Evolutionary conservation across 2,888 invertebrate genomes (phyloP).

Genomic region (Parthenolecanium corni): DNA sequence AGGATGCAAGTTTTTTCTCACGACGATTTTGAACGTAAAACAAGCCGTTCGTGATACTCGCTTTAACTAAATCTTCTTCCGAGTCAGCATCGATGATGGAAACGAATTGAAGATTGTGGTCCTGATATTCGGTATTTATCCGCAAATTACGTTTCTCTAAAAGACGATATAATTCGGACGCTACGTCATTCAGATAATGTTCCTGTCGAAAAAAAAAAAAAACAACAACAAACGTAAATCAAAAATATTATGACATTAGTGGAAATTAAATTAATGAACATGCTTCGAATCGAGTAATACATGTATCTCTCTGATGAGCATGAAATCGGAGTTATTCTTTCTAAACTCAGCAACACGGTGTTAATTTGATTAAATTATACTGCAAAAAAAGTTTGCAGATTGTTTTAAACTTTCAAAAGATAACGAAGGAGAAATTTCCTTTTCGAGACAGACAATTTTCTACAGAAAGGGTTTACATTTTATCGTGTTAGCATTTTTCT

Average conservation of each 20-base stretch:
- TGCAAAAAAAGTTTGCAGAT: too few relatives aligned
- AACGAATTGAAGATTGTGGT: slow-evolving; percentile 39
- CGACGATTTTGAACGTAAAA: slow-evolving; percentile 67
- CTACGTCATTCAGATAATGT: slow-evolving; percentile 66
- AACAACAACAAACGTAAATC: not conserved
- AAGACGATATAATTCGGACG: slow-evolving; percentile 52
- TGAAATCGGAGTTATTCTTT: too few relatives aligned
- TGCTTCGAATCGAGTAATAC: too few relatives aligned
- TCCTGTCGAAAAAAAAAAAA: slow-evolving; percentile 40
- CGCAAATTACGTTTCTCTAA: slow-evolving; percentile 62
- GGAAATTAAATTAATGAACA: not conserved
- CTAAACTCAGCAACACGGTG: too few relatives aligned
- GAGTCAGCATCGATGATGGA: slow-evolving; percentile 47
- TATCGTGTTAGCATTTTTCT: too few relatives aligned
- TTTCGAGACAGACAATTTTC: too few relatives aligned
- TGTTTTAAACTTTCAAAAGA: too few relatives aligned
- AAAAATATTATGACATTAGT: not conserved
- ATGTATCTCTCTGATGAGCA: too few relatives aligned
- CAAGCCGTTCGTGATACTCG: slow-evolving; percentile 73
- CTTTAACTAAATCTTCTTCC: slow-evolving; percentile 60
- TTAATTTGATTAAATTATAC: too few relatives aligned
- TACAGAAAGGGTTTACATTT: too few relatives aligned
- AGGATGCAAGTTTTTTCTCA: slow-evolving; percentile 65
- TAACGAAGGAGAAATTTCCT: too few relatives aligned
- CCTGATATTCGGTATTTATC: slow-evolving; percentile 70